Evolutionary conservation across 2,113 vertebrate species (phyloP).

Genomic region (Empidonax traillii): DNA sequence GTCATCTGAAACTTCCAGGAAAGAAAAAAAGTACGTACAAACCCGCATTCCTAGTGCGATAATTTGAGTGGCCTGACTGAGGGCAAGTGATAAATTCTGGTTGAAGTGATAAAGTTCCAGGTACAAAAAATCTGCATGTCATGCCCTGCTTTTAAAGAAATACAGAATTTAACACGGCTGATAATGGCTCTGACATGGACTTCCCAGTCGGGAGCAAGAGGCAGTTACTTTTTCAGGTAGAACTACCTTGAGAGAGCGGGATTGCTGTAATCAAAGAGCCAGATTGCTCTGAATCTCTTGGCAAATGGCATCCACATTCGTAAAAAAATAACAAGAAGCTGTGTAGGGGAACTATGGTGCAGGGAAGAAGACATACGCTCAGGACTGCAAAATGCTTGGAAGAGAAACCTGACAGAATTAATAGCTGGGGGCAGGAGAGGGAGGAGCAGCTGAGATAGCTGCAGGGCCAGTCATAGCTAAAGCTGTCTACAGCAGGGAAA

Average conservation of each 20-base stretch:
- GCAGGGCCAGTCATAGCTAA: not conserved
- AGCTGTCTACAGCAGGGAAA: not conserved
- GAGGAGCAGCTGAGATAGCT: not conserved
- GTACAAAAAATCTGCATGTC: constrained; percentile 5
- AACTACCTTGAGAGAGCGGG: not conserved
- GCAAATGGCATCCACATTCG: not conserved
- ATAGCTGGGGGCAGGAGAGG: not conserved
- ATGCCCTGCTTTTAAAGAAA: not conserved
- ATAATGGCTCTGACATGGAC: not conserved
- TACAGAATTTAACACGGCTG: not conserved
- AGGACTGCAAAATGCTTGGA: not conserved
- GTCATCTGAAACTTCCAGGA: not conserved
- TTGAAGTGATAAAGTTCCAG: constrained; percentile 29
- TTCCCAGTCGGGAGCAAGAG: not conserved
- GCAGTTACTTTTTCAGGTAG: not conserved
- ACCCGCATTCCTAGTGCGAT: not conserved
- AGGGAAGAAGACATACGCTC: not conserved
- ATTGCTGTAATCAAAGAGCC: not conserved
- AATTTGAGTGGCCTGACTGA: not conserved
- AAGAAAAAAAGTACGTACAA: not conserved
- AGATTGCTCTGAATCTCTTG: not conserved
- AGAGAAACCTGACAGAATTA: not conserved
- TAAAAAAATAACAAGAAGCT: not conserved
- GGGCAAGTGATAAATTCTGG: constrained; percentile 16
- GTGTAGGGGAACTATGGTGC: not conserved